These are phyloP conservation scores for Parapsyche elsis DNA, from an alignment of 1,140 invertebrate species.

Conservation along the genomic window DNA sequence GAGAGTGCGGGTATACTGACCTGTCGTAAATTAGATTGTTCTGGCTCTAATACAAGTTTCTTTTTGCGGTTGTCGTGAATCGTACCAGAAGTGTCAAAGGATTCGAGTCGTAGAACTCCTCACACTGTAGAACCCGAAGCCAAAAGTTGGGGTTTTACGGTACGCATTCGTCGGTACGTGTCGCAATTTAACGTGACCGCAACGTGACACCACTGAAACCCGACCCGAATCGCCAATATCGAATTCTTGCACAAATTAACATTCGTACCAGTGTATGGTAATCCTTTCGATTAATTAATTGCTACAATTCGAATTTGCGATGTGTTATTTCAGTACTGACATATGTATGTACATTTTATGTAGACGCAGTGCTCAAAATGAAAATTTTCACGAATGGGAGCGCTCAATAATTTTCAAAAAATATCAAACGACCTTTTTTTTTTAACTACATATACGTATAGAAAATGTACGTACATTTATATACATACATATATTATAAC, in stretches of 20 bases:
- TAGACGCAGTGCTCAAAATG: no score
- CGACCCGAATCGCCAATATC: not conserved
- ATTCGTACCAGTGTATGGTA: no score
- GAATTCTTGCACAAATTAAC: not conserved
- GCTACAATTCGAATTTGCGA: not conserved
- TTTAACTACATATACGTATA: no score
- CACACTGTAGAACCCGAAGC: not conserved
- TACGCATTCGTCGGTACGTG: not conserved
- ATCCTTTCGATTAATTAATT: no score
- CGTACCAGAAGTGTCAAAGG: not conserved
- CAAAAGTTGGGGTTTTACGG: not conserved
- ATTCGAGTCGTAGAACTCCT: not conserved
- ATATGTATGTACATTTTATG: no score
- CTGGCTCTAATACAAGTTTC: not conserved
- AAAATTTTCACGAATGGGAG: no score
- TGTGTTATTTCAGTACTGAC: not conserved
- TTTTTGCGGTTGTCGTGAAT: not conserved
- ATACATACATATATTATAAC: no score
- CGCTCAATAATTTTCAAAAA: no score
- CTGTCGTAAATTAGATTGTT: slow-evolving; percentile 1
- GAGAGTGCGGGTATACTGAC: not conserved
- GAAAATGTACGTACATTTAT: no score
- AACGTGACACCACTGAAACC: not conserved
- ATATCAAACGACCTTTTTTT: no score
- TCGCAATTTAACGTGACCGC: slow-evolving; percentile 4